Evolutionary conservation across 2,797 vertebrate species (phyloP).

Genomic region (Nyctibius grandis): DNA sequence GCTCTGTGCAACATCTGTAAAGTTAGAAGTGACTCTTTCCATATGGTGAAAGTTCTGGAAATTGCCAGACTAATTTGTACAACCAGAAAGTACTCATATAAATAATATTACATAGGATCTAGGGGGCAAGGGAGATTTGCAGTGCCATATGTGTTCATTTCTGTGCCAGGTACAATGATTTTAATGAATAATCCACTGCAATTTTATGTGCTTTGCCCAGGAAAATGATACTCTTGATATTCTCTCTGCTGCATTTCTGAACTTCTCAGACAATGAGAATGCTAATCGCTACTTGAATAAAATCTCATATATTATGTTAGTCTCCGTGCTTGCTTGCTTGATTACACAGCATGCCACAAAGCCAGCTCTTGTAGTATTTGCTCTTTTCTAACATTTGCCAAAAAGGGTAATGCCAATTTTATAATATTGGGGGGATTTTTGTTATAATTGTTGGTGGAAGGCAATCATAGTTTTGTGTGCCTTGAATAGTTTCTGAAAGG

Average conservation of each 20-base stretch:
- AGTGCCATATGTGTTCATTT: background rate
- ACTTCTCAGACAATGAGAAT: background rate
- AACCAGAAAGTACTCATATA: background rate
- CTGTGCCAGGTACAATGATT: background rate
- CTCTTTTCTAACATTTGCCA: background rate
- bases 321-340: background rate
- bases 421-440: background rate
- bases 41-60: background rate
- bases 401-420: background rate
- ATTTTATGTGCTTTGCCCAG: background rate
- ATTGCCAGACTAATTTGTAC: background rate
- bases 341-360: background rate
- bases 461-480: background rate
- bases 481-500: background rate
- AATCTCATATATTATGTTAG: background rate
- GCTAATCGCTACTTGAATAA: background rate
- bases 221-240: background rate
- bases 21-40: background rate
- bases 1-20: background rate
- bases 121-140: background rate
- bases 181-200: background rate
- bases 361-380: background rate
- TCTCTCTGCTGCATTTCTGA: slow-evolving; percentile 8
- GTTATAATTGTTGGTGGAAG: background rate
- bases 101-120: background rate